These are phyloP conservation scores for Amphiprion percula DNA, from an alignment of 2,113 vertebrate species.

Conservation along the genomic window DNA sequence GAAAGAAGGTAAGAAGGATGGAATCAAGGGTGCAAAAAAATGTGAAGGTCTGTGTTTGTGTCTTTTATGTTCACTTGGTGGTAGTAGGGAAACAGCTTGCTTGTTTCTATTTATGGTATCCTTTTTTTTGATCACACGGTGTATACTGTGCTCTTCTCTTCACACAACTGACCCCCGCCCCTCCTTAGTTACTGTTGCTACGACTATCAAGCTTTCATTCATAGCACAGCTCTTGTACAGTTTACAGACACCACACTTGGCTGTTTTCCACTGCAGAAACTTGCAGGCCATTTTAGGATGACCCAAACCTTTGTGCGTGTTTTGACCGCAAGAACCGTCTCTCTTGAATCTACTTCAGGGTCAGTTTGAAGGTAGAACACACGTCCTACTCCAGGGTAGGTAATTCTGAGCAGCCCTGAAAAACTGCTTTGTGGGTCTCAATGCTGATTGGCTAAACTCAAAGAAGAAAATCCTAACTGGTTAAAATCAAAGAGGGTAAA, in stretches of 20 bases:
- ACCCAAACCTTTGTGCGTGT: no score
- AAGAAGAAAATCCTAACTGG: no score
- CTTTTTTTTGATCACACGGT: conserved; percentile 27
- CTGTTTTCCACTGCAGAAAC: background rate
- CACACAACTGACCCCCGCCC: background rate
- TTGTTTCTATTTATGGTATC: conserved; percentile 33
- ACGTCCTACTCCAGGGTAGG: no score
- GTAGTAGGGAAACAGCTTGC: conserved; percentile 16
- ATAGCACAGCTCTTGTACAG: no score
- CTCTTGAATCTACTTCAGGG: no score
- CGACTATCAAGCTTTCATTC: conserved; percentile 33
- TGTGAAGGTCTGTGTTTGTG: conserved; percentile 23
- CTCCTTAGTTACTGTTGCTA: conserved; percentile 43
- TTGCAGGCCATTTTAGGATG: no score
- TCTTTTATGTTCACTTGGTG: conserved; percentile 24
- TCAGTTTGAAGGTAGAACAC: no score
- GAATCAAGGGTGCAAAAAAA: conserved; percentile 32
- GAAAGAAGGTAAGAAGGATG: conserved; percentile 37
- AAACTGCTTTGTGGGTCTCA: no score
- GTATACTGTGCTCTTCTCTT: conserved; percentile 13
- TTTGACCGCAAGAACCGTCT: background rate
- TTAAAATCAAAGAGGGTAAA: no score
- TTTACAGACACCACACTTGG: background rate
- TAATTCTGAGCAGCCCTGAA: no score
- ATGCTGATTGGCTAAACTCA: no score